Conservation (phyloP, 2,113 vertebrate species). For the Nyctereutes procyonoides region DNA sequence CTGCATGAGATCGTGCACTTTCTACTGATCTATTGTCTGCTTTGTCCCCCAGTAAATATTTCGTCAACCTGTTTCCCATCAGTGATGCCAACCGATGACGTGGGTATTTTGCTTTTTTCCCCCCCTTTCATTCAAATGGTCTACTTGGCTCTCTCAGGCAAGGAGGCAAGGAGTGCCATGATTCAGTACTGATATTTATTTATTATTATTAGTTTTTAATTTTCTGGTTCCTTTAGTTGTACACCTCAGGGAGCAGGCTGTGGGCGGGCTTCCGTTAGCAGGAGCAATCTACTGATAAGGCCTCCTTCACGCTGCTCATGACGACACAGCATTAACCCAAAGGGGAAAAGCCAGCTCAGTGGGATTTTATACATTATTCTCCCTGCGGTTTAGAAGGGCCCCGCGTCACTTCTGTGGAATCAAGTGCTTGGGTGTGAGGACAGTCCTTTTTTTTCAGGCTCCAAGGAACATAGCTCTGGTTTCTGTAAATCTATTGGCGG, state of each 20-base stretch:
- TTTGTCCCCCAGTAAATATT: not conserved
- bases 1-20: not conserved
- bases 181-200: conserved; percentile 1
- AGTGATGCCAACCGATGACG: not conserved
- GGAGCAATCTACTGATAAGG: not conserved
- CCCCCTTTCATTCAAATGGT: not conserved
- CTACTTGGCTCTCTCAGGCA: not conserved
- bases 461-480: not conserved
- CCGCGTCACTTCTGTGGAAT: not conserved
- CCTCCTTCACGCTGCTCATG: not conserved
- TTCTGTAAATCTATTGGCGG: not conserved
- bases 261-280: not conserved
- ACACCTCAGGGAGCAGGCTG: not conserved
- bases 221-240: not conserved
- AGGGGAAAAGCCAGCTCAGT: not conserved
- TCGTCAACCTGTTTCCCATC: not conserved
- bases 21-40: not conserved
- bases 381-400: not conserved
- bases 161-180: not conserved
- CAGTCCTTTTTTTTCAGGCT: not conserved
- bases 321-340: not conserved
- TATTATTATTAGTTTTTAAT: conserved; percentile 41
- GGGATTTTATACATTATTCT: not conserved
- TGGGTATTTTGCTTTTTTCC: not conserved
- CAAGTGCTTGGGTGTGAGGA: not conserved